A percentile compares a stretch with the other conserved stretches of the same genome.
Conservation (phyloP, 2,797 vertebrate species). For the Bufotes viridis region DNA sequence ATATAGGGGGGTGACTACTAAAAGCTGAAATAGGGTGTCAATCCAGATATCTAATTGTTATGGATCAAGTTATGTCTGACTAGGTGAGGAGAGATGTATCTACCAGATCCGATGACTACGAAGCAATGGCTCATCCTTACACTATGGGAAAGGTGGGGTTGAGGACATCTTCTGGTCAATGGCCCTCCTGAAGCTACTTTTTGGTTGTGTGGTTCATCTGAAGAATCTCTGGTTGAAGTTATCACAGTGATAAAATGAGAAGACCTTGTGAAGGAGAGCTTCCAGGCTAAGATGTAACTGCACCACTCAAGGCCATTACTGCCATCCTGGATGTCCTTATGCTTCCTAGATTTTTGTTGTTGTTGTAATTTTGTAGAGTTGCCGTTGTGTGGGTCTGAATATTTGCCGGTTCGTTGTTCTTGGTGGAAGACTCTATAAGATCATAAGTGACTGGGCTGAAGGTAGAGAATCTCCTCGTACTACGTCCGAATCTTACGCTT, state of each 20-base stretch:
- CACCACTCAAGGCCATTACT: background rate
- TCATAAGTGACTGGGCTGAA: background rate
- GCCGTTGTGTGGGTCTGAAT: background rate
- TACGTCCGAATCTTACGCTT: constrained; percentile 74
- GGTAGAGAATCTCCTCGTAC: background rate
- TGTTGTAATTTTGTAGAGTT: background rate
- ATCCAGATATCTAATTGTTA: background rate
- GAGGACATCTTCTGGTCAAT: background rate
- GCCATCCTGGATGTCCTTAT: background rate
- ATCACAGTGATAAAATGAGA: constrained; percentile 11
- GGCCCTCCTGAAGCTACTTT: background rate
- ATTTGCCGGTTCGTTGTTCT: background rate
- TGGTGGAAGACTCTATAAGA: constrained; percentile 33
- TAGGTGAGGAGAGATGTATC: background rate
- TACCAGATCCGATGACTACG: background rate
- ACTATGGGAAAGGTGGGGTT: too few species aligned
- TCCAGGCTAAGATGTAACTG: background rate
- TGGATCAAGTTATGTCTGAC: background rate
- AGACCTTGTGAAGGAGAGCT: background rate
- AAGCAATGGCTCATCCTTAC: too few species aligned
- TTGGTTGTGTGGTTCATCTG: background rate
- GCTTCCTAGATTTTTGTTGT: background rate
- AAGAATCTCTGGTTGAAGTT: background rate
- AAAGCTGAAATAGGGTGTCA: background rate
- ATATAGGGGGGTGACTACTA: background rate